Conservation (phyloP, 2,113 vertebrate genomes). For the Saiga tatarica region DNA sequence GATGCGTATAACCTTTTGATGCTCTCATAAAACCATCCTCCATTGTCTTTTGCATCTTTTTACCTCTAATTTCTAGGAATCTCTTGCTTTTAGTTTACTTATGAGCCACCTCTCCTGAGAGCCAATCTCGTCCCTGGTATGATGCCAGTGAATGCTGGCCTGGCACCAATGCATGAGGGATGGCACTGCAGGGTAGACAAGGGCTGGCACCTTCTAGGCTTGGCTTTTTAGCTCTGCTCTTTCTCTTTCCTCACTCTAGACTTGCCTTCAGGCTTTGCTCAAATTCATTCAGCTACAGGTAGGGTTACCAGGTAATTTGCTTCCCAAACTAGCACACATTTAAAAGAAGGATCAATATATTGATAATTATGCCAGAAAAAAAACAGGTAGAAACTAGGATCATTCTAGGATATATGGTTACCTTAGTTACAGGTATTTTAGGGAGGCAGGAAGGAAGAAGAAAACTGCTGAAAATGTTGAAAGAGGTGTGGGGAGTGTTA, state of each 20-base stretch:
- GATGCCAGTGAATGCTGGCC: not conserved
- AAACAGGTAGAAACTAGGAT: not conserved
- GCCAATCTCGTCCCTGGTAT: not conserved
- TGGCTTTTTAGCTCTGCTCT: not conserved
- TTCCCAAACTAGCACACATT: not conserved
- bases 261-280: not conserved
- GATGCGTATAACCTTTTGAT: not conserved
- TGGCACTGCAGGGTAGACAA: rapidly evolving
- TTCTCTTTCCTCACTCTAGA: not conserved
- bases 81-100: not conserved
- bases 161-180: not conserved
- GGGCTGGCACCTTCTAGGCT: not conserved
- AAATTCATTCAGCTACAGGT: not conserved
- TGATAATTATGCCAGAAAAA: not conserved
- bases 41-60: not conserved
- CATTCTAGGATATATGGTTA: not conserved
- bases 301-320: not conserved
- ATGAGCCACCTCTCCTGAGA: not conserved
- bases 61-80: not conserved
- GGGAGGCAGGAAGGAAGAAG: not conserved
- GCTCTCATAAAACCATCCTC: not conserved
- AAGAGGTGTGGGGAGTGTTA: not conserved
- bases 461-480: not conserved
- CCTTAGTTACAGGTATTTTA: not conserved
- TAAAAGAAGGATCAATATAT: not conserved